Conservation (phyloP, 2,888 invertebrate genomes). For the Sphinx pinastri region DNA sequence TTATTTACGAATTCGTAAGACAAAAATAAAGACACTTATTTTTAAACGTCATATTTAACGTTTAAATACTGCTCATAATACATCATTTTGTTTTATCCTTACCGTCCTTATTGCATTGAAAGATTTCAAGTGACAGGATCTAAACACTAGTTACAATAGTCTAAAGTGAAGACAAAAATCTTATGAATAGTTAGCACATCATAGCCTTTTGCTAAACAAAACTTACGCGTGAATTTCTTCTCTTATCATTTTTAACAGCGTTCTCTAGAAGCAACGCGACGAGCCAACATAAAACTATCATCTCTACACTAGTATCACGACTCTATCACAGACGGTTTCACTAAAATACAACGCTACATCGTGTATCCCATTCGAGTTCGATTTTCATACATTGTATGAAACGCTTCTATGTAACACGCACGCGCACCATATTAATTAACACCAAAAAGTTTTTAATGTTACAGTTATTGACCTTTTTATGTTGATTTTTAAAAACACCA, state of each 20-base stretch:
- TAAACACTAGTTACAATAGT: too few relatives aligned
- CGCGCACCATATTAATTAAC: constrained; percentile 26
- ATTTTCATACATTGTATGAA: constrained; percentile 6
- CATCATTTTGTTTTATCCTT: too few relatives aligned
- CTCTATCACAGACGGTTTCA: constrained; percentile 63
- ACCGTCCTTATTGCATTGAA: too few relatives aligned
- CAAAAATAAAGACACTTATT: too few relatives aligned
- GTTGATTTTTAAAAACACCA: neutral
- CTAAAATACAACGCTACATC: constrained; percentile 33
- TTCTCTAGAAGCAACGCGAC: constrained; percentile 44
- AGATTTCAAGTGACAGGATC: too few relatives aligned
- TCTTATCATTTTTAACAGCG: constrained; percentile 35
- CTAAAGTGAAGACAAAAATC: too few relatives aligned
- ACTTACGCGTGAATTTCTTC: constrained; percentile 9
- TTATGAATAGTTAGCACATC: too few relatives aligned
- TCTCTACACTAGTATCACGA: constrained; percentile 62
- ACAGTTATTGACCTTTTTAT: constrained; percentile 12
- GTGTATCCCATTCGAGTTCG: constrained; percentile 12
- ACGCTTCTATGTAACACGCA: constrained; percentile 21
- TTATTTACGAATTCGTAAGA: too few relatives aligned
- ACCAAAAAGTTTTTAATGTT: constrained; percentile 30
- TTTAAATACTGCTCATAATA: too few relatives aligned
- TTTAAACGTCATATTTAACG: too few relatives aligned
- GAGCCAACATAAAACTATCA: constrained; percentile 75
- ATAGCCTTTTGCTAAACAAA: neutral